Evolutionary conservation across 2,888 invertebrate species (phyloP).

Genomic region (Ichneumoninae sp.): DNA sequence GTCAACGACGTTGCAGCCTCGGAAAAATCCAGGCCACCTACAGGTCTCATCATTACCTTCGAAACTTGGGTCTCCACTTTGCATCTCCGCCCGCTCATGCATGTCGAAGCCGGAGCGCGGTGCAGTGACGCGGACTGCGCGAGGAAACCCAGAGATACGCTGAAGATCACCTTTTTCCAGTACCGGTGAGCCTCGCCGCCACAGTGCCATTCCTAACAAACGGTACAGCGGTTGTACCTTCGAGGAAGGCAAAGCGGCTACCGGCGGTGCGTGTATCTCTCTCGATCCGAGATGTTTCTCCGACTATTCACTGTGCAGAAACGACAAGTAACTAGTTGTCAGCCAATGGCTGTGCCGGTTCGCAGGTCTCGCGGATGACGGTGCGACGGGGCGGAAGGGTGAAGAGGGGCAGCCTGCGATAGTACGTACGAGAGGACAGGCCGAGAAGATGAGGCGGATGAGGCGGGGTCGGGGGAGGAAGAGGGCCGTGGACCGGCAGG

Average conservation of each 20-base stretch:
- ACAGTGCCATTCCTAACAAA: not conserved
- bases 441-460: constrained; percentile 66
- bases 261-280: constrained; percentile 1
- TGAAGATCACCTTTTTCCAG: constrained; percentile 20
- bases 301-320: not conserved
- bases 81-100: constrained; percentile 45
- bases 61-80: constrained; percentile 65
- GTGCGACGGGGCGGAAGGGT: constrained; percentile 53
- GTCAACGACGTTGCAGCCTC: constrained; percentile 4
- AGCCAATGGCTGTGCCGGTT: constrained; percentile 21
- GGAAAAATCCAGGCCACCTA: not conserved
- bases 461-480: constrained; percentile 64
- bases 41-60: constrained; percentile 72
- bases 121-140: constrained; percentile 67
- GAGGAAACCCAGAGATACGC: constrained; percentile 63
- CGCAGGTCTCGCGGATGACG: constrained; percentile 8
- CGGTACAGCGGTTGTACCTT: constrained; percentile 13
- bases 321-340: constrained; percentile 19
- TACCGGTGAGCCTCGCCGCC: not conserved
- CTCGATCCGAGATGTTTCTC: constrained; percentile 11
- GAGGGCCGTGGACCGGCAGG: constrained; percentile 55
- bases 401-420: constrained; percentile 68
- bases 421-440: constrained; percentile 46
- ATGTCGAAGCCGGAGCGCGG: constrained; percentile 59
- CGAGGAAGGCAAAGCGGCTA: constrained; percentile 3